Conservation (phyloP, 2,113 vertebrate genomes). For the Bos indicus region DNA sequence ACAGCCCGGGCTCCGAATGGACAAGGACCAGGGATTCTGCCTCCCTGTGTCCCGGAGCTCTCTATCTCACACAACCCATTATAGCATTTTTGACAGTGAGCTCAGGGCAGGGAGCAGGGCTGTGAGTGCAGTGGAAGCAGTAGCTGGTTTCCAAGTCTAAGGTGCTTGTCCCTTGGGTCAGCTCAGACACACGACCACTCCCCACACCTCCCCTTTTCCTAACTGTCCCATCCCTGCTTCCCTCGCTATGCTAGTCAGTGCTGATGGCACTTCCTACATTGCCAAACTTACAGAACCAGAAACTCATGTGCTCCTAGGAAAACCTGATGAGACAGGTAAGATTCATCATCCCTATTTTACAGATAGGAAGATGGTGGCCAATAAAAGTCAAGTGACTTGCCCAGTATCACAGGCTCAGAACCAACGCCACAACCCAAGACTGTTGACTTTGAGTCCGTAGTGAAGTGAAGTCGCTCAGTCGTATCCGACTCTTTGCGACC, state of each 20-base stretch:
- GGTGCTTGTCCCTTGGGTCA: not conserved
- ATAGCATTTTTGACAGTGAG: not conserved
- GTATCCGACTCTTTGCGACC: rapidly evolving
- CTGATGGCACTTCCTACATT: not conserved
- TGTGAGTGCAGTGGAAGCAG: not conserved
- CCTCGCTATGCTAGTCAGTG: rapidly evolving
- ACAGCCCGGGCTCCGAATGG: rapidly evolving
- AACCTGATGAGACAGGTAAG: not conserved
- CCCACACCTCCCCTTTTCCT: not conserved
- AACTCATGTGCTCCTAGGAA: not conserved
- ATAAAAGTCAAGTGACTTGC: not conserved
- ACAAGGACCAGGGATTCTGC: rapidly evolving
- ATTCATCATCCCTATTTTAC: not conserved
- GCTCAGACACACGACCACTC: not conserved
- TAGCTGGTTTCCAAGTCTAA: not conserved
- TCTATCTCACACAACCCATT: not conserved
- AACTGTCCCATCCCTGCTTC: not conserved
- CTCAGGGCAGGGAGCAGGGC: not conserved
- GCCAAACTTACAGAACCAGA: not conserved
- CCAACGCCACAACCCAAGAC: not conserved
- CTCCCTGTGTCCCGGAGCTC: not conserved
- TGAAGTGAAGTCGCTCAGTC: not conserved
- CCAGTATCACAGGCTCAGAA: not conserved
- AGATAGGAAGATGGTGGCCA: not conserved
- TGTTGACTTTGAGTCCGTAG: not conserved